Conservation (phyloP, 2,113 vertebrate genomes). For the Cygnus buccinator region DNA sequence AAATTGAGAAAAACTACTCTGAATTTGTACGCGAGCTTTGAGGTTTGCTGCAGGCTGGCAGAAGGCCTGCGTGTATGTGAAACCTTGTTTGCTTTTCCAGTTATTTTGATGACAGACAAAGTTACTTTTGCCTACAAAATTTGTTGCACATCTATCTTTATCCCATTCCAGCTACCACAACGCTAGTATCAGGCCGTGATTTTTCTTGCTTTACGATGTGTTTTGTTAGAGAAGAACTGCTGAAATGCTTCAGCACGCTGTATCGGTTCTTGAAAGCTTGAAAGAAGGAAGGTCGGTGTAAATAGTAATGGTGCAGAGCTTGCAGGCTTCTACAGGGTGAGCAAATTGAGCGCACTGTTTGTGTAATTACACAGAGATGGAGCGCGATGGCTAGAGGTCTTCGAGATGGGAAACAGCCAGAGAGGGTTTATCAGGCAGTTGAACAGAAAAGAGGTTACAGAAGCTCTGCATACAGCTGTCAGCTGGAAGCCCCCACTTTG, state of each 20-base stretch:
- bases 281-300: not conserved
- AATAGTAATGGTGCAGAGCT: not conserved
- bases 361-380: rapidly evolving
- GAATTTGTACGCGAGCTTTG: not conserved
- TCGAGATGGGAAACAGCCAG: not conserved
- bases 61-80: rapidly evolving
- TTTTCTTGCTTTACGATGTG: not conserved
- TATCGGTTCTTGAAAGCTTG: not conserved
- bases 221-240: not conserved
- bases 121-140: not conserved
- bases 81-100: not conserved
- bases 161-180: not conserved
- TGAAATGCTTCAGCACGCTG: not conserved
- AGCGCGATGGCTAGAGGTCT: rapidly evolving
- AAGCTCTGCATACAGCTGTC: rapidly evolving
- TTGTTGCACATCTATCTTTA: not conserved
- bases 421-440: not conserved
- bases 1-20: not conserved
- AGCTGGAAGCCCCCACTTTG: not conserved
- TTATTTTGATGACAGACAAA: not conserved
- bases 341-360: rapidly evolving
- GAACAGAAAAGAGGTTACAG: not conserved
- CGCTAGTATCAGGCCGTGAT: not conserved
- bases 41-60: not conserved
- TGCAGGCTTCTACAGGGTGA: not conserved